Evolutionary conservation across 2,888 invertebrate species (phyloP), one percentile per base, ranked within the genome.

Genomic region (Spilosoma lubricipeda): DNA sequence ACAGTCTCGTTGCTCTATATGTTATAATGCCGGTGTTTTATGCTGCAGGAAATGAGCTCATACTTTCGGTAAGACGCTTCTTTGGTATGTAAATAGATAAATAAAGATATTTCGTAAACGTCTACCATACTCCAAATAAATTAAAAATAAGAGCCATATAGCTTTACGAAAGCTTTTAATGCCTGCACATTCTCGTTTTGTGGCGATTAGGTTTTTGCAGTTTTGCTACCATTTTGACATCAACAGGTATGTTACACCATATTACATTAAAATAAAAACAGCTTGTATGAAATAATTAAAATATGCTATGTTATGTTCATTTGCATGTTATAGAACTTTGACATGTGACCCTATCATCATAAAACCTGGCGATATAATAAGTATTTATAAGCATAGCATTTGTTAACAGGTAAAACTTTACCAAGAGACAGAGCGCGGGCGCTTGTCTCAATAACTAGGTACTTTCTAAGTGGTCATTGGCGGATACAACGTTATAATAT

Each of bases 391-490:
- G 75, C 2, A 3, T 48, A 20, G 23, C 1, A 48, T 48, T 4
- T 48, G 48, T 48, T 77, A 81, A 76, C 78, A 74, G 65, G 45
- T 70, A 77, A 74, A 36, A 78, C 75, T 76, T 70, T 71, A 80
- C 72, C 73, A 79, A 76, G 70, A 83, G 68, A 56, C 20, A 76
- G 70, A 81, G 74, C 68, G 27, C 52, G 18, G 90, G 90, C 89
- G 90, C 89, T 84, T 83, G 88, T 82, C 88, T 89, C 89, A 89
- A 90, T 89, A 88, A 86, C 90, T 91, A 91, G 91, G 90, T 88
- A 93, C 94, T 94, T 94, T 94, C 94, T 87, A 91, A 88, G 88
- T 89, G 87, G 91, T 92, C 91, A 93, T 93, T 94, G 94, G 94
- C 86, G 88, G 92, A 91, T 91, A 91, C 87, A 86, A 83, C 88